Percentiles rank a stretch among this genome's conserved stretches.
Evolutionary conservation across 2,888 invertebrate species (phyloP).

Genomic region (Parochlus steinenii): DNA sequence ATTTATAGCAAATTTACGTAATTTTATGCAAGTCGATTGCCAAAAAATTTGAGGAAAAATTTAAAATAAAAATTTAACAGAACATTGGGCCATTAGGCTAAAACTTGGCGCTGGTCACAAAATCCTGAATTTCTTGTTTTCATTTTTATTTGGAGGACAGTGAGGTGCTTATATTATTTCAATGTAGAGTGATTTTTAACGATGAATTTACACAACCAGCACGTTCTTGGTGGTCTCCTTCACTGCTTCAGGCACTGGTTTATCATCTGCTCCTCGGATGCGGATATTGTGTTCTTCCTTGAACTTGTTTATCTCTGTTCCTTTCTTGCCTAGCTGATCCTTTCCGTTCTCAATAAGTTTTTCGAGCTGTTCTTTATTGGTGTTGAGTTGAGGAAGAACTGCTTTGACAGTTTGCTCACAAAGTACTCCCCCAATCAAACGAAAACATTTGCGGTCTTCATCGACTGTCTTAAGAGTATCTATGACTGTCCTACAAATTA

Average conservation of each 20-base stretch:
- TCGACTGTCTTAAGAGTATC: slow-evolving; percentile 80
- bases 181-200: too few species aligned
- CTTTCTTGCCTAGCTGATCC: slow-evolving; percentile 71
- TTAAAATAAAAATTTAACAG: too few species aligned
- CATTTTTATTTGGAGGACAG: too few species aligned
- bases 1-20: too few species aligned
- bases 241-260: slow-evolving; percentile 17
- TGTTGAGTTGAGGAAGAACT: slow-evolving; percentile 66
- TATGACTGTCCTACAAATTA: slow-evolving; percentile 66
- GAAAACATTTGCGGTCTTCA: slow-evolving; percentile 71
- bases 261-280: slow-evolving; percentile 52
- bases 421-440: slow-evolving; percentile 85
- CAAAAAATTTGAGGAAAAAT: too few species aligned
- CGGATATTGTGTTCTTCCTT: slow-evolving; percentile 80
- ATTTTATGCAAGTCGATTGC: too few species aligned
- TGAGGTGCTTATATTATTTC: too few species aligned
- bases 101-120: too few species aligned
- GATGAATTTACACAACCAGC: too few species aligned
- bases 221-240: too few species aligned
- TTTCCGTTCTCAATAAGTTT: slow-evolving; percentile 63
- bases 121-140: too few species aligned
- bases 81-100: too few species aligned
- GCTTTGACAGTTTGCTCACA: slow-evolving; percentile 86
- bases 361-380: slow-evolving; percentile 63
- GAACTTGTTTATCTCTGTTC: slow-evolving; percentile 79